Percentiles rank a stretch among this genome's conserved stretches.
These are phyloP conservation scores for Lumbricus terrestris DNA, from an alignment of 2,888 invertebrate species.

Conservation along the genomic window DNA sequence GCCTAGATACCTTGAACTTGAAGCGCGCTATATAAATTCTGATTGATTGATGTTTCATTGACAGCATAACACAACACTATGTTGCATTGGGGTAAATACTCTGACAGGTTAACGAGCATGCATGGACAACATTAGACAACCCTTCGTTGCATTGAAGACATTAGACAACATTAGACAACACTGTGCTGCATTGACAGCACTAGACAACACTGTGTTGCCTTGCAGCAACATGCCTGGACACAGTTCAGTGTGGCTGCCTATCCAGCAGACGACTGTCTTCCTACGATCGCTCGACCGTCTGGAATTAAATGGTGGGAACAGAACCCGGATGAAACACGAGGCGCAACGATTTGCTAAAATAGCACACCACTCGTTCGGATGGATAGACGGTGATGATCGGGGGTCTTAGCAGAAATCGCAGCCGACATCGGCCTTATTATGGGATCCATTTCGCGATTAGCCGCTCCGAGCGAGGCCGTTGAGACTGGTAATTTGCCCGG, in stretches of 20 bases:
- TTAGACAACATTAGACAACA: too few species aligned
- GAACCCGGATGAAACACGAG: not conserved
- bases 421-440: not conserved
- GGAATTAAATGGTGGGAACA: not conserved
- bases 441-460: not conserved
- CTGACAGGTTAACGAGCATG: not conserved
- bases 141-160: not conserved
- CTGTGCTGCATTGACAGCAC: not conserved
- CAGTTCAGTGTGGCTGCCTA: too few species aligned
- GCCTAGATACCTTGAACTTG: too few species aligned
- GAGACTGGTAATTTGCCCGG: not conserved
- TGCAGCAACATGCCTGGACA: too few species aligned
- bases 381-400: too few species aligned
- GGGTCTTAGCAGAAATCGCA: not conserved
- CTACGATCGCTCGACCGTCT: not conserved
- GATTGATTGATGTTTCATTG: not conserved
- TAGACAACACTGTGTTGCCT: not conserved
- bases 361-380: not conserved
- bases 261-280: too few species aligned
- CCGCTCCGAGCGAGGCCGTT: not conserved
- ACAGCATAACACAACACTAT: not conserved
- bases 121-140: not conserved
- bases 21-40: too few species aligned
- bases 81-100: not conserved
- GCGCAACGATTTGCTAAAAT: not conserved